Evolutionary conservation across 2,888 invertebrate species (phyloP), one percentile per base, ranked within the genome.

Genomic region (Drosophila cognata): DNA sequence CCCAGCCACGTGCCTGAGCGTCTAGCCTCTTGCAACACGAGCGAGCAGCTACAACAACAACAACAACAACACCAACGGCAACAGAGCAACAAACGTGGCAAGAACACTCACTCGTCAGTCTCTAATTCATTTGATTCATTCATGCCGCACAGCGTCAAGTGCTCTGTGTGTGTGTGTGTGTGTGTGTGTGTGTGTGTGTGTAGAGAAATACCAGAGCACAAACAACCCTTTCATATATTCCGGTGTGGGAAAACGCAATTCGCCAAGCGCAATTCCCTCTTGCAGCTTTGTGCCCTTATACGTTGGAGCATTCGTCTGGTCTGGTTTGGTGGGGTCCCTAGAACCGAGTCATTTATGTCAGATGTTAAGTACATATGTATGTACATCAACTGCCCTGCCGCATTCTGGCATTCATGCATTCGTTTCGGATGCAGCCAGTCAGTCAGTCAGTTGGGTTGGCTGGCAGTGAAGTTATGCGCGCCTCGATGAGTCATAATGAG

Each of bases 41-140:
- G 60, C 50, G 56, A 60, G 60, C 50, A 36, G 36, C 46, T 2
- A 25, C 46, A 25, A 46, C 21, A 43, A 43, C 18, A 53, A 36
- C n/a, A 53, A 25, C 18, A 36, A 36, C 35, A 53, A 21, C 18
- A 38, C 36, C 33, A 46, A 46, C 38, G 13, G 1, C 64, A 33
- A 53, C 73, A 65, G 46, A 38, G 28, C 21, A 46, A 46, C 21
- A 46, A 46, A 46, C 46, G 28, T 50, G 50, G 50, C 50, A 61
- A 41, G 35, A 28, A 46, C 69, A 63, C 71, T 71, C 64, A 41
- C 56, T 75, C 65, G 69, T 64, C 77, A 76, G 65, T 18, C 48
- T 65, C 56, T 59, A 74, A 84, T 84, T 84, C 88, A 82, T 82
- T 84, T 71, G 71, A 84, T 82, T 82, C 88, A 82, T 84, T 81